Evolutionary conservation across 2,888 invertebrate genomes (phyloP), one percentile per base, ranked within the genome.

Genomic region (Hartigia nigra): DNA sequence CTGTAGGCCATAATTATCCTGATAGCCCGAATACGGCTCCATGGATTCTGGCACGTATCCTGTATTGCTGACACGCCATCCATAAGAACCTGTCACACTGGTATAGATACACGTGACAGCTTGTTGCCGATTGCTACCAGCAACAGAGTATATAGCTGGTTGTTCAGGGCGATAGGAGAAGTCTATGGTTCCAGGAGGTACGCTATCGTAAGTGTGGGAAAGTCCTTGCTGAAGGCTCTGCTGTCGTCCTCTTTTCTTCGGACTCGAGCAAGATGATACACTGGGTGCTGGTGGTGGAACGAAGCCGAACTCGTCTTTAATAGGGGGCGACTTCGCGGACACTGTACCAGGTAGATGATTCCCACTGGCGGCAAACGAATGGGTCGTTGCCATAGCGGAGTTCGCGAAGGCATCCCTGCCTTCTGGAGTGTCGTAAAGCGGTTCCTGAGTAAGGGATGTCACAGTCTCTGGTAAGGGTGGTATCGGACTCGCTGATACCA

Each of bases 91-190:
- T 85, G 94, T 93, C 76, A 95, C 94, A 81, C 94, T 95, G 31
- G 95, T 95, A 90, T 95, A 95, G 12, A 96, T 95, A 76, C 95
- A 95, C n/a, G 95, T 95, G 87, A 95, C 95, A 78, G 94, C 93
- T 84, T 95, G 94, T 90, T 95, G 94, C 79, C 95, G 93, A 92
- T 95, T 95, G 83, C 93, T 94, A 75, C 95, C 96, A 75, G 96
- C 96, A 31, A 96, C 95, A 2, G 96, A 96, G 89, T 96, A 96
- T 88, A 96, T 96, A 69, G 95, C 95, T 77, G 93, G 93, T 88
- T 95, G 93, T 77, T 94, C 93, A 79, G 91, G 92, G 76, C 92
- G 89, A 84, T 92, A 93, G 75, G 92, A 86, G 80, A 91, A 93
- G 79, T 93, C 93, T 31, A 89, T 84, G 23, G 87, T 90, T 31